These are phyloP conservation scores for Autographa pulchrina DNA, from an alignment of 2,888 invertebrate genomes.

Conservation along the genomic window DNA sequence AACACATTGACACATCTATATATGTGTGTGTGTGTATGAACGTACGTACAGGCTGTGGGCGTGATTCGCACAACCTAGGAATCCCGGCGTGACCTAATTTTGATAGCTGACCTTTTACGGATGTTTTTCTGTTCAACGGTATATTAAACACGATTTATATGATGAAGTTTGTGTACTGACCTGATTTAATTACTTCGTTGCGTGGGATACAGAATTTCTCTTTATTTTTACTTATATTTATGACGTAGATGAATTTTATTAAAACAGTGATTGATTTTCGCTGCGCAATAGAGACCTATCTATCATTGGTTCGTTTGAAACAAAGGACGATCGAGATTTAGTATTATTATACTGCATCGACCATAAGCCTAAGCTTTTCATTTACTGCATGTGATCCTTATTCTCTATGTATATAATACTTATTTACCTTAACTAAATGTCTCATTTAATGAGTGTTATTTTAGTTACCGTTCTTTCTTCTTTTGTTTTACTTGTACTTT, in stretches of 20 bases:
- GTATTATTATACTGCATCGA: background rate
- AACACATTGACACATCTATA: slow-evolving; percentile 8
- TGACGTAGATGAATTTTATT: background rate
- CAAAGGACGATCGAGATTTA: background rate
- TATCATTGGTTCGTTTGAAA: background rate
- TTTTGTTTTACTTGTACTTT: no score
- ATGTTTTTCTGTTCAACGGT: slow-evolving; percentile 15
- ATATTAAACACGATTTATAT: background rate
- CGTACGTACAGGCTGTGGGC: slow-evolving; percentile 13
- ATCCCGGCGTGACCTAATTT: slow-evolving; percentile 48
- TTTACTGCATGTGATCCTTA: no score
- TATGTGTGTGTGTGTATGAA: slow-evolving; percentile 14
- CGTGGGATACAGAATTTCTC: background rate
- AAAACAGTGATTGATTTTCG: slow-evolving; percentile 1
- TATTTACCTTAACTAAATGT: no score
- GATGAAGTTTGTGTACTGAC: background rate
- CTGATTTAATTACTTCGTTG: slow-evolving; percentile 1
- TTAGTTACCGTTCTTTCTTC: no score
- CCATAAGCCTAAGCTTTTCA: background rate
- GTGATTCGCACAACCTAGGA: slow-evolving; percentile 43
- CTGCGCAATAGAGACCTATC: background rate
- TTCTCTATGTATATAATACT: no score
- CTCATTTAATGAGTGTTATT: no score
- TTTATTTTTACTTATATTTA: background rate
- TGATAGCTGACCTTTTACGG: slow-evolving; percentile 23